Evolutionary conservation across 2,888 invertebrate species (phyloP).

Genomic region (Octodonta nipae): DNA sequence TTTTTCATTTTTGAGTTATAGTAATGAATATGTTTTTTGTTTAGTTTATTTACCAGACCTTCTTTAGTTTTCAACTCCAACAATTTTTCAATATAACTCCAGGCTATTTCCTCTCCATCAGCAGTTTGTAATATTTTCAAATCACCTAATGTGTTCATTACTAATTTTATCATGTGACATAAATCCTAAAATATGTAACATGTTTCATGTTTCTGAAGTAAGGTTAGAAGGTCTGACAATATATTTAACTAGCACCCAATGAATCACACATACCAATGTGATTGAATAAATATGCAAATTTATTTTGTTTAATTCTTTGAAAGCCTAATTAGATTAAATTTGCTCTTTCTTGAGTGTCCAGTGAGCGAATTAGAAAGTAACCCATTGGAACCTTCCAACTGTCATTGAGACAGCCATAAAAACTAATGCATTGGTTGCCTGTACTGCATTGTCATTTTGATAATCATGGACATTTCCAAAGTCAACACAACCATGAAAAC

Average conservation of each 20-base stretch:
- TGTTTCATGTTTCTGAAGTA: background rate
- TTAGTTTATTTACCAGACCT: too few species aligned
- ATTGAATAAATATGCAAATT: background rate
- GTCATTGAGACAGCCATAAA: conserved; percentile 4
- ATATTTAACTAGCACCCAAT: conserved; percentile 2
- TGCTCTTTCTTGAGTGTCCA: conserved; percentile 1
- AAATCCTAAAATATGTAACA: background rate
- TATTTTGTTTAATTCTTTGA: background rate
- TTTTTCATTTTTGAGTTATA: background rate
- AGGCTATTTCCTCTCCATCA: background rate
- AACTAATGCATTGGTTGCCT: conserved; percentile 6
- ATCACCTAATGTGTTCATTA: background rate
- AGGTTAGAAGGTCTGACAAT: background rate
- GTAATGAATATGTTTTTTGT: background rate
- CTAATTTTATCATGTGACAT: conserved; percentile 1
- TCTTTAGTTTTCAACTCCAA: background rate
- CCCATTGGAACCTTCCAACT: conserved; percentile 4
- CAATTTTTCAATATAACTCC: background rate
- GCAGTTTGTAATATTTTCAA: background rate
- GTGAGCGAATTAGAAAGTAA: conserved; percentile 1
- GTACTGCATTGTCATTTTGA: background rate
- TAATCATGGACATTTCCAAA: background rate
- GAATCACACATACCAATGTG: background rate
- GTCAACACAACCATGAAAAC: conserved; percentile 1
- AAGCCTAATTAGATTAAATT: background rate